These are phyloP conservation scores for Lepus oiostolus DNA, from an alignment of 2,797 vertebrate species.

Conservation along the genomic window DNA sequence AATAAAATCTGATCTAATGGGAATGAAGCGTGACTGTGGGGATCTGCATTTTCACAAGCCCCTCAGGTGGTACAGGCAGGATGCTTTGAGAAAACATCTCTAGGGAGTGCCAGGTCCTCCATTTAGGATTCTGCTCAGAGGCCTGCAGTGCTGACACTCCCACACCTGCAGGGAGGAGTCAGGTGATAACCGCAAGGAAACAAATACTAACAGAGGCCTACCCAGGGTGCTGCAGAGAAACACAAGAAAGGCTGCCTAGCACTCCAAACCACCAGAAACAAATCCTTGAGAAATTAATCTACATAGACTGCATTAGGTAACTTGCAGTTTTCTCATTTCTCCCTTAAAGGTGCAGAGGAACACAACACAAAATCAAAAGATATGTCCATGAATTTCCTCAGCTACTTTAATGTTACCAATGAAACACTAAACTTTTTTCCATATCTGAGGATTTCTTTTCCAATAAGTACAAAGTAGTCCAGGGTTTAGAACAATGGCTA, in stretches of 20 bases:
- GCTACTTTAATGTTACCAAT: not conserved
- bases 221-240: not conserved
- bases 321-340: not conserved
- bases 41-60: not conserved
- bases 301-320: not conserved
- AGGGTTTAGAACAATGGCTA: not conserved
- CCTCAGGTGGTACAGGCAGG: not conserved
- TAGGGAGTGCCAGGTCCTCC: not conserved
- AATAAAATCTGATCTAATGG: conserved; percentile 10
- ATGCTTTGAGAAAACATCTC: not conserved
- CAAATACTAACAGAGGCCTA: not conserved
- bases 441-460: not conserved
- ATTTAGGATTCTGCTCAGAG: not conserved
- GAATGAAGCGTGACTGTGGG: not conserved
- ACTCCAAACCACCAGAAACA: not conserved
- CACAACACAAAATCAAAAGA: not conserved
- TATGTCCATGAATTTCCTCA: not conserved
- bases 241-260: not conserved
- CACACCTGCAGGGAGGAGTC: not conserved
- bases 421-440: not conserved
- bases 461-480: not conserved
- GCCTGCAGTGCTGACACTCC: too few relatives aligned
- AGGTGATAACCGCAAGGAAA: not conserved
- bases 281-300: not conserved
- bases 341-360: not conserved